Base-by-base conservation (phyloP, 1,140 invertebrate genomes). In the Euura saliciscinereae region DNA sequence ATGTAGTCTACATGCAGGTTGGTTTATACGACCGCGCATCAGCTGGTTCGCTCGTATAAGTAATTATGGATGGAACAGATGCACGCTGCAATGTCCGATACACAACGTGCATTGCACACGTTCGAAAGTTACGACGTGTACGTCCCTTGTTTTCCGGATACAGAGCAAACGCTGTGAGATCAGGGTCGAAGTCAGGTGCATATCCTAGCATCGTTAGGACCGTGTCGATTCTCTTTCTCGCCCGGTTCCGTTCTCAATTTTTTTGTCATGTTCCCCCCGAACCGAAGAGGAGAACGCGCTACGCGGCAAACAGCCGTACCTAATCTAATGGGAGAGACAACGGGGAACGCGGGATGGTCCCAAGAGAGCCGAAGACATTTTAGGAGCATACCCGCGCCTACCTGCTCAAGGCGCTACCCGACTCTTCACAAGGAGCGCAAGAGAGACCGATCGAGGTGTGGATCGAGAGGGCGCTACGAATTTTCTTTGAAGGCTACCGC, bases 1-100 rank as follows among this genome's bases (percentile, higher is more conserved):
- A 87, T 87, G 87, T 88, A 85, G 87, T 88, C 87, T 88, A 85
- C 86, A 88, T 88, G 87, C 85, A 87, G 87, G 85, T 87, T 86
- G 83, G 84, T 85, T 82, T 87, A 85, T 80, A 78, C 75, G 72
- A 68, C 71, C 78, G 78, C 72, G 78, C 83, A 87, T 87, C 85
- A 87, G 84, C 85, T 87, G 85, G 84, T 82, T 77, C 76, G 84
- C 80, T 82, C 82, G 84, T 86, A 87, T 87, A 87, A 87, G 86
- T 86, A 87, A 86, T 85, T 80, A 83, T 87, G 85, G 85, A 81
- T 80, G 84, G 83, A 86, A 87, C 86, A 87, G 86, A 87, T 87
- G 86, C 86, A 87, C 84, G 84, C 85, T 83, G 81, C 44, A 59
- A 68, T 44, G 10, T 45, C 10, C 66, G 10, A 66, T 8, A 8